phyloP scores from a whole-genome alignment of 2,113 vertebrate genomes.

The Pterocles orientalis region DNA sequence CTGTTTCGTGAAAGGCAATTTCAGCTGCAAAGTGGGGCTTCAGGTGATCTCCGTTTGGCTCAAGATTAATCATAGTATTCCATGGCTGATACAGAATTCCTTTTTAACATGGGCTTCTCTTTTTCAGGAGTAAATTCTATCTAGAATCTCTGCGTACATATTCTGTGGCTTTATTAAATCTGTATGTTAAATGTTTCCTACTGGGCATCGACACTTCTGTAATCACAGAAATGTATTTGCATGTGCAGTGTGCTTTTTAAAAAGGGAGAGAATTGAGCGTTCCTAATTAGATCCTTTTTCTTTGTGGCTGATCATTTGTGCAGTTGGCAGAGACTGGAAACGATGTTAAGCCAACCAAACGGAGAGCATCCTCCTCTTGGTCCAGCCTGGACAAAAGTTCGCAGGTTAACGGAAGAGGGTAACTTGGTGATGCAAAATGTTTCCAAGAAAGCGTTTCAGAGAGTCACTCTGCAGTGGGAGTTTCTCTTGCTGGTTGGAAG shows the following conservation, averaged over 20 bases:
- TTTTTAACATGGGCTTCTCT: fast-evolving
- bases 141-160: neutral
- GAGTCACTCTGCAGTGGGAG: neutral
- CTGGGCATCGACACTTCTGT: fast-evolving
- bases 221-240: neutral
- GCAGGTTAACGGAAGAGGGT: neutral
- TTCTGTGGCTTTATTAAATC: neutral
- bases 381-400: neutral
- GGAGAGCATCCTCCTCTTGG: neutral
- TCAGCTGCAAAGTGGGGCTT: neutral
- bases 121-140: neutral
- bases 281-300: neutral
- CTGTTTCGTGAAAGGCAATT: neutral
- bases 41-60: slow-evolving; percentile 29
- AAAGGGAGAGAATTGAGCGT: neutral
- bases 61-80: neutral
- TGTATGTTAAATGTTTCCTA: neutral
- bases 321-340: neutral
- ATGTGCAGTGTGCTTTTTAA: neutral
- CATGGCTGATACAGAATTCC: neutral
- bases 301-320: neutral
- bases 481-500: neutral
- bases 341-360: neutral
- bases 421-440: neutral
- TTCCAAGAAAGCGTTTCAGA: neutral